These are phyloP conservation scores for Chesias legatella DNA, from an alignment of 2,888 invertebrate genomes.

Conservation along the genomic window DNA sequence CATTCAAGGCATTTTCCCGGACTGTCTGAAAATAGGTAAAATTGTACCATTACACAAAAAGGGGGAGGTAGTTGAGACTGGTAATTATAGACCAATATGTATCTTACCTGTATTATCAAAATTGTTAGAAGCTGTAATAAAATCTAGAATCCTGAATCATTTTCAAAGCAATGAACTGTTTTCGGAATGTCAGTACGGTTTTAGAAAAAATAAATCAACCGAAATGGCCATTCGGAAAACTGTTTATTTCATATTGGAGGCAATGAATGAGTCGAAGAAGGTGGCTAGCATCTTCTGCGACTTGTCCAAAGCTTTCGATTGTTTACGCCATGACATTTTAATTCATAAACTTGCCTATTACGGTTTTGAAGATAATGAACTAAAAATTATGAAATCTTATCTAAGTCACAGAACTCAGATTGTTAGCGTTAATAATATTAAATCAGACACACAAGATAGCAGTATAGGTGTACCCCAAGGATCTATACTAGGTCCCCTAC, in stretches of 20 bases:
- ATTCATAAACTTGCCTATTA: conserved; percentile 2
- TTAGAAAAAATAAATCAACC: not conserved
- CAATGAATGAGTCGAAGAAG: conserved; percentile 6
- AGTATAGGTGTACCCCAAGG: too few relatives aligned
- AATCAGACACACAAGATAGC: too few relatives aligned
- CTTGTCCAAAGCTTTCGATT: conserved; percentile 11
- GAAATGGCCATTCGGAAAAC: not conserved
- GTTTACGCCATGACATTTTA: conserved; percentile 3
- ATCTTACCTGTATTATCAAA: not conserved
- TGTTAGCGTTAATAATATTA: too few relatives aligned
- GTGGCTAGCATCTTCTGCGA: conserved; percentile 7
- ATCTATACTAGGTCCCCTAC: too few relatives aligned
- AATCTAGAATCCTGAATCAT: not conserved
- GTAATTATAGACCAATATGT: not conserved
- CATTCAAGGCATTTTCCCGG: not conserved
- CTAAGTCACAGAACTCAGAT: too few relatives aligned
- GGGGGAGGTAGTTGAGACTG: not conserved
- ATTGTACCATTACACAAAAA: not conserved
- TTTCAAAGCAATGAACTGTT: not conserved
- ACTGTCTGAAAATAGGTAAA: not conserved
- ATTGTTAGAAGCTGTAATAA: not conserved
- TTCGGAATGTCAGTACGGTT: not conserved
- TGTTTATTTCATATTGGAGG: conserved; percentile 1
- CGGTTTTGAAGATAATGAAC: conserved; percentile 3
- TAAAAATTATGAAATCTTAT: not conserved